Evolutionary conservation across 2,113 vertebrate species (phyloP).

Genomic region (Bubo bubo): DNA sequence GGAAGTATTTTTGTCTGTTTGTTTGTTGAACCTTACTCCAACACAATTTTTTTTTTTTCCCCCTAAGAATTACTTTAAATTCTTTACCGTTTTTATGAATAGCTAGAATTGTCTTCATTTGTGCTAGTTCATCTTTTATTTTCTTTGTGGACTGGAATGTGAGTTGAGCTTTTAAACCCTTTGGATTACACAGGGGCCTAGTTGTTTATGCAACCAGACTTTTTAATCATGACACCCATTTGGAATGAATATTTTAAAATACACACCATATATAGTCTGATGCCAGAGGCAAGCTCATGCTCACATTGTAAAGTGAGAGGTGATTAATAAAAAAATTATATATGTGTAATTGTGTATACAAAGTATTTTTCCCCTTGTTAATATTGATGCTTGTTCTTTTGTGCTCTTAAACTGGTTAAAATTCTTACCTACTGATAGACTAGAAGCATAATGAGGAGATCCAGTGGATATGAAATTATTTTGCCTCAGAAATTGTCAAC

Average conservation of each 20-base stretch:
- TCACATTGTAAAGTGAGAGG: background rate
- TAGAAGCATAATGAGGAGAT: background rate
- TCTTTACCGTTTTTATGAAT: background rate
- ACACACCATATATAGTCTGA: background rate
- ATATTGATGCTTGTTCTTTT: background rate
- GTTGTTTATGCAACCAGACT: background rate
- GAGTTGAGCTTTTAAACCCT: background rate
- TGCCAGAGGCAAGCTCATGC: background rate
- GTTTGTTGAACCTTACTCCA: background rate
- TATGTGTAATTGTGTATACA: background rate
- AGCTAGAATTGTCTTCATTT: background rate
- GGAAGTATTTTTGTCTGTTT: background rate
- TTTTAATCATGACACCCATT: background rate
- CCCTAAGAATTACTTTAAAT: background rate
- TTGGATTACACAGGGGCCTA: background rate
- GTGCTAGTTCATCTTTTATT: background rate
- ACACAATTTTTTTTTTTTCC: background rate
- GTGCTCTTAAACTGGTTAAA: background rate
- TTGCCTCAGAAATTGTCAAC: background rate
- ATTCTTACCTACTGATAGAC: background rate
- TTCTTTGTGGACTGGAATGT: background rate
- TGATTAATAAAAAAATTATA: background rate
- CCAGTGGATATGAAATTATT: background rate
- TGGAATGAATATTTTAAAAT: conserved; percentile 4
- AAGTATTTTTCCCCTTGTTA: background rate